These are phyloP conservation scores for Ctenopoma multispine DNA, from an alignment of 2,797 vertebrate species.

Conservation along the genomic window DNA sequence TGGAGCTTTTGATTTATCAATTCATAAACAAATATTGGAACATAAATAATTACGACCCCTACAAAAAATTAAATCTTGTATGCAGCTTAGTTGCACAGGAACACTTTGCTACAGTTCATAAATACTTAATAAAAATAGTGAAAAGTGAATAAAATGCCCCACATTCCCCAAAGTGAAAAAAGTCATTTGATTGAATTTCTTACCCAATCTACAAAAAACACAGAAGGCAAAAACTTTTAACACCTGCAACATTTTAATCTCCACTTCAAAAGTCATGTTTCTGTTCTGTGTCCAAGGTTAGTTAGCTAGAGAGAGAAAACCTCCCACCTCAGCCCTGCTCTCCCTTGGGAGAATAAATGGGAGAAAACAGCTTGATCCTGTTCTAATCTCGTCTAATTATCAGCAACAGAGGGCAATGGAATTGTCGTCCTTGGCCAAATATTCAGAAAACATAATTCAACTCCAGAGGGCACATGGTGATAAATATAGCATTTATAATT, in stretches of 20 bases:
- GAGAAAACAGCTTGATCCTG: constrained; percentile 59
- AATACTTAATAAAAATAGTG: no score
- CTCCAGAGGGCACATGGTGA: constrained; percentile 31
- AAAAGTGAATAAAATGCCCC: no score
- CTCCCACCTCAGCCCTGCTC: constrained; percentile 22
- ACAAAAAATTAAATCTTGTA: no score
- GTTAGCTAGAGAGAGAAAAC: constrained; percentile 21
- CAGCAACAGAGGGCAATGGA: constrained; percentile 57
- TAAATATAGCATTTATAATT: constrained; percentile 29
- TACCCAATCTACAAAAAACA: background rate
- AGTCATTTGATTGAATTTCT: background rate
- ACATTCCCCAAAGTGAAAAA: no score
- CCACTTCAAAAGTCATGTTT: background rate
- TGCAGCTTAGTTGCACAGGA: no score
- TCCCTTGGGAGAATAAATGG: constrained; percentile 51
- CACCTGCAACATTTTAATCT: background rate
- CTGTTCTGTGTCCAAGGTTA: constrained; percentile 50
- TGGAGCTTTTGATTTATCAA: no score
- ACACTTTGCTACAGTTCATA: no score
- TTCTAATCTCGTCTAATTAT: constrained; percentile 65
- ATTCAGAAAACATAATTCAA: constrained; percentile 46
- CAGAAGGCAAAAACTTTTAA: background rate
- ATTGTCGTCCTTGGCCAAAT: constrained; percentile 60
- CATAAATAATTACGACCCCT: no score
- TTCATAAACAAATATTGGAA: no score